Evolutionary conservation across 2,113 vertebrate genomes (phyloP).

Genomic region (Anoura caudifer): DNA sequence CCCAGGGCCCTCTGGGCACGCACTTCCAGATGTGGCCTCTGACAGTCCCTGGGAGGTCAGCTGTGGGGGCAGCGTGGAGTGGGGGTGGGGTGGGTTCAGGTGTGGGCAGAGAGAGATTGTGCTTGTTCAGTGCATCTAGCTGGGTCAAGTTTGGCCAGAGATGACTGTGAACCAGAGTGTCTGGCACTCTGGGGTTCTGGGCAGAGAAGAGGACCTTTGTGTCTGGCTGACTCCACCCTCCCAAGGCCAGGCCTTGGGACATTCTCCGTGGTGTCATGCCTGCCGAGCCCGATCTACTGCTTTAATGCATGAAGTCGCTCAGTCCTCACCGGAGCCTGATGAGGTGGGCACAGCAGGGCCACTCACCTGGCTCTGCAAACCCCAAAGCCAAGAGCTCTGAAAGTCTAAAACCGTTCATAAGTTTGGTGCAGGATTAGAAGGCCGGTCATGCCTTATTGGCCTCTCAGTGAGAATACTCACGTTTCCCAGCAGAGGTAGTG

Average conservation of each 20-base stretch:
- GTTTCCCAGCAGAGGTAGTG: background rate
- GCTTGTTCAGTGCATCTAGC: background rate
- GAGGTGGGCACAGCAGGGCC: background rate
- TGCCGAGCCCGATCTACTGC: background rate
- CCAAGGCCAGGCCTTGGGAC: background rate
- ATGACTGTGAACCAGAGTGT: background rate
- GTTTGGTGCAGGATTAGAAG: background rate
- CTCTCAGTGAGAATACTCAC: background rate
- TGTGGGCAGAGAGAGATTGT: background rate
- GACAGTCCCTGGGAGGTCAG: background rate
- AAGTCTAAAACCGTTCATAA: background rate
- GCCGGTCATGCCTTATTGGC: background rate
- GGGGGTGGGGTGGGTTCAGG: background rate
- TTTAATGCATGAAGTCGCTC: background rate
- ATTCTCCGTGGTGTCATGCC: rapidly evolving
- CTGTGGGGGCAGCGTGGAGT: background rate
- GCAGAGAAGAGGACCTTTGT: background rate
- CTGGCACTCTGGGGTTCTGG: background rate
- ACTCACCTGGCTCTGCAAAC: background rate
- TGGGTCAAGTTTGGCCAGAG: background rate
- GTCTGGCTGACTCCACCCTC: background rate
- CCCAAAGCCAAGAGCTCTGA: background rate
- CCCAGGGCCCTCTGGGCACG: background rate
- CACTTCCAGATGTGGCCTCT: background rate
- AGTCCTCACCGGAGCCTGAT: background rate